Base-by-base conservation (phyloP, 2,797 vertebrate genomes). In the Chromobotia macracanthus region DNA sequence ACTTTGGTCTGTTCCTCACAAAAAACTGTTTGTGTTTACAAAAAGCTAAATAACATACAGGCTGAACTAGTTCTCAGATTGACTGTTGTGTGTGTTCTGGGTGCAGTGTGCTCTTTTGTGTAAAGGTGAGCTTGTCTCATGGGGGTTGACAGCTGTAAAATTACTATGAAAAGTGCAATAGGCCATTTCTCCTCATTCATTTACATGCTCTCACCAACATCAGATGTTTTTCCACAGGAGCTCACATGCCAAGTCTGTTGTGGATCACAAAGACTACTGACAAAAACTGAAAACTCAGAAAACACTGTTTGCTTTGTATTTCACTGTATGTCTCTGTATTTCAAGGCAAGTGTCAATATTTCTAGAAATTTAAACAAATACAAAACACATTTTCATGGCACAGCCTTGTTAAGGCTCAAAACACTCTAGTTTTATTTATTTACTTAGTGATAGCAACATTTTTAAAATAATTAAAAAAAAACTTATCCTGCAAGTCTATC, bases 141-240 rank as follows among this genome's bases (percentile, higher is more conserved):
- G 69, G 86, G 87, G 90, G 91, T 89, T 92, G 92, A 93, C 91
- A 92, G 89, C 89, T 93, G 91, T 93, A 91, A 93, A 93, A 93
- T 93, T 93, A 92, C 91, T 84, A 90, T 90, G 83, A 90, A 88
- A 92, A 91, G 88, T 86, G 87, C 87, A 87, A 90, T 89, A 88
- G 89, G 68, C 89, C 84, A 89, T 89, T 91, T 91, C 91, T 89
- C 90, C 89, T 90, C 87, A 89, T 91, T 92, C 90, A 93, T 93
- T 92, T 91, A 83, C 84, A 86, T 80, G 85, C 87, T 85, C 85
- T 85, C 68, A 48, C 85, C 80, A 83, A 79, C 83, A 79, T 70
- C 28, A 64, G 28, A 67, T 66, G 60, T 68, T 35, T 13, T 19
- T 69, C 50, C 64, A 76, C 69, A 21, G 60, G 61, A 60, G n/a